Percentiles rank a stretch among this genome's conserved stretches.
Evolutionary conservation across 2,888 invertebrate genomes (phyloP).

Genomic region (Orthosia gothica): DNA sequence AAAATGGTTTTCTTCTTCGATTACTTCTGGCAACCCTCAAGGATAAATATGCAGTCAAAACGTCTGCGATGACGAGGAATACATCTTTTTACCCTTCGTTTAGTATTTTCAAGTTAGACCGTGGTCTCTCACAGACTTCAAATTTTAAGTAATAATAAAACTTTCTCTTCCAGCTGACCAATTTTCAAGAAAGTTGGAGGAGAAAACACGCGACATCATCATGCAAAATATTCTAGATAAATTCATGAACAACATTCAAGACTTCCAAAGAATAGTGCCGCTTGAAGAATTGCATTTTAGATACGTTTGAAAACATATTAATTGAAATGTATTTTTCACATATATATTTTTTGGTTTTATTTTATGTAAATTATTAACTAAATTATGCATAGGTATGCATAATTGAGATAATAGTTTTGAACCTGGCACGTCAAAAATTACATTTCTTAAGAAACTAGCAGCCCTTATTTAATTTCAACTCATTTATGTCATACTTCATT

Average conservation of each 20-base stretch:
- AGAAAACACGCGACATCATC: constrained; percentile 24
- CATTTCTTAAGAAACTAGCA: too few species aligned
- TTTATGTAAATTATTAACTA: too few species aligned
- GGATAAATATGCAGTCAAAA: background rate
- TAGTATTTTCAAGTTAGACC: background rate
- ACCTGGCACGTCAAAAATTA: too few species aligned
- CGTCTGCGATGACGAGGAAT: background rate
- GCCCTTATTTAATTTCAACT: too few species aligned
- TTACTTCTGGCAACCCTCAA: background rate
- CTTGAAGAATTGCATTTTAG: constrained; percentile 38
- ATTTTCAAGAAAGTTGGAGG: constrained; percentile 14
- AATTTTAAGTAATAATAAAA: background rate
- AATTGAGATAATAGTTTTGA: too few species aligned
- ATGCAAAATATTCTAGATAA: constrained; percentile 26
- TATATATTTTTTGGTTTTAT: too few species aligned
- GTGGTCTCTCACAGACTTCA: background rate
- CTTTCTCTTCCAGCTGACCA: constrained; percentile 23
- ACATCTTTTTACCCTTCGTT: too few species aligned
- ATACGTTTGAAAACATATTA: constrained; percentile 11
- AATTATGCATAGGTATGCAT: too few species aligned
- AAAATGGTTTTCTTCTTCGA: too few species aligned
- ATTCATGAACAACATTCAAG: constrained; percentile 23
- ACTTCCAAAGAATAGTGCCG: constrained; percentile 35
- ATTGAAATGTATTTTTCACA: background rate
- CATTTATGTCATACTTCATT: too few species aligned